Evolutionary conservation across 2,113 vertebrate species (phyloP), one percentile per base, ranked within the genome.

Genomic region (Dinomys branickii): DNA sequence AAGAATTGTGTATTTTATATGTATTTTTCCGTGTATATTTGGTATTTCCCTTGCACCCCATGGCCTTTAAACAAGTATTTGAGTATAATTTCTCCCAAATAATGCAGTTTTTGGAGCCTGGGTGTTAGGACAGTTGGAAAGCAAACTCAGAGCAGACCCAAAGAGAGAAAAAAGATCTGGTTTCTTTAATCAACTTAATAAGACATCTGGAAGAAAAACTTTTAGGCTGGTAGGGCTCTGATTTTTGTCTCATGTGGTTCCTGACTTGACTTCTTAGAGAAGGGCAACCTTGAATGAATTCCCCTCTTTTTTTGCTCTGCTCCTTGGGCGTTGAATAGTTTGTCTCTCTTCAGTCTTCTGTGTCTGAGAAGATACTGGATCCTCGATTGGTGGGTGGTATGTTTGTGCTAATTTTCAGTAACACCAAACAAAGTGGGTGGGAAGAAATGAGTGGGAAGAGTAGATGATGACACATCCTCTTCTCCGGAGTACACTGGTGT

Each of bases 291-390:
- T 50, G 78, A 78, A 38, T 14, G 50, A n/a, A 3, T 75, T 63
- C 38, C 9, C 30, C 47, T 30, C 24, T 67, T 33, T 35, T 96
- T 67, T 67, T 24, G 54, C 47, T 86, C 4, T 67, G 7, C 69
- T 90, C 14, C 26, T 94, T 88, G 90, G 83, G 38, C 44, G 13
- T 30, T 67, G 56, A 85, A 50, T 65, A 67, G 16, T 83, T 90
- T 44, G 35, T 71, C 65, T 93, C 69, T 88, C 52, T n/a, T 47
- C n/a, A 73, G 35, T 61, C 44, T 94, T n/a, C 58, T 33, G 33
- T 88, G 80, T 50, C 56, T 87, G 85, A 95, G 69, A 88, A 95
- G 26, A 97, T 65, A 8, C 22, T 78, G n/a, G 58, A 35, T 83
- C 95, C 73, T 86, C 28, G 67, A 20, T 75, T 85, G 44, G 35